Conservation (phyloP, 2,888 invertebrate genomes). For the Limnephilus rhombicus region DNA sequence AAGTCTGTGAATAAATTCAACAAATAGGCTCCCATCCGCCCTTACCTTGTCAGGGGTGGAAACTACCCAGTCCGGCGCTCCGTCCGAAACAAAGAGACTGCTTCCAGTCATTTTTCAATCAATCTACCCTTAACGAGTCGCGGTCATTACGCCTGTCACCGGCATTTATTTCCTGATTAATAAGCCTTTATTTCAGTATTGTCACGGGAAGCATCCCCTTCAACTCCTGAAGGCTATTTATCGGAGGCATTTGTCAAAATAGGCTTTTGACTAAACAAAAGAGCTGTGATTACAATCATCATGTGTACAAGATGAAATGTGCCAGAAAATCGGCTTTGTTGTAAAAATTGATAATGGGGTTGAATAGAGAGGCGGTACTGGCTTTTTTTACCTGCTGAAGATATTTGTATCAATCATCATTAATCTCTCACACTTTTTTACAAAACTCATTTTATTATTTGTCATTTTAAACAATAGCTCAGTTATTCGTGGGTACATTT, state of each 20-base stretch:
- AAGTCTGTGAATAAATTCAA: neutral
- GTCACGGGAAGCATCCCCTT: conserved; percentile 11
- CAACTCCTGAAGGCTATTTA: conserved; percentile 12
- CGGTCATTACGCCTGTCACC: conserved; percentile 14
- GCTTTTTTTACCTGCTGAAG: neutral
- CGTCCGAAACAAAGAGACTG: conserved; percentile 11
- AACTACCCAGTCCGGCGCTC: neutral
- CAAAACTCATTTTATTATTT: neutral
- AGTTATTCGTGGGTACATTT: too few relatives aligned
- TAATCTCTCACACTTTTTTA: neutral
- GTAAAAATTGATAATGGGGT: neutral
- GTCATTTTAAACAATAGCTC: neutral
- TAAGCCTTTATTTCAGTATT: conserved; percentile 12
- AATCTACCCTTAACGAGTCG: conserved; percentile 10
- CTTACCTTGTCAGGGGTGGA: conserved; percentile 20
- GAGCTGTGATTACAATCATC: neutral
- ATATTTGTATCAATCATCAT: neutral
- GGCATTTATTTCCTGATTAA: conserved; percentile 28
- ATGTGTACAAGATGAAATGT: neutral
- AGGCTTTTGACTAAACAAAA: conserved; percentile 23
- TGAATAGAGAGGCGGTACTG: neutral
- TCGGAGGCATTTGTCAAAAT: conserved; percentile 10
- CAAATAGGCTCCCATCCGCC: conserved; percentile 11
- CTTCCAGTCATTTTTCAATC: conserved; percentile 40
- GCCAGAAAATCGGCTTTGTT: neutral